Base-by-base conservation (phyloP, 1,140 invertebrate genomes). In the Caenorhabditis latens region DNA sequence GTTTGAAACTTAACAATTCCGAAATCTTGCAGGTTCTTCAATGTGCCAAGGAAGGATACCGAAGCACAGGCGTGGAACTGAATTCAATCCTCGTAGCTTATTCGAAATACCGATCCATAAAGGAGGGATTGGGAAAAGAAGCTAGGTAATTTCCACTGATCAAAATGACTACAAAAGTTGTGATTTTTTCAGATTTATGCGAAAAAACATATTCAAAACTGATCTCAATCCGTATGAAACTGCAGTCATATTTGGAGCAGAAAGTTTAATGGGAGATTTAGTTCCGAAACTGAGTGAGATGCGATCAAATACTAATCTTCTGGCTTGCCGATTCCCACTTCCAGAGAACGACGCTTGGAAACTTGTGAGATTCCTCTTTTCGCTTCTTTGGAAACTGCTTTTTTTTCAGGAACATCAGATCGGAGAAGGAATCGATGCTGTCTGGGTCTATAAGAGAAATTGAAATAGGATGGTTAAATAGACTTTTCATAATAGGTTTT, bases 201-300 rank as follows among this genome's bases (percentile, higher is more conserved):
- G 84, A 32, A 75, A 86, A 24, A 84, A 91, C 67, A 92, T 91
- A 46, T 92, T 91, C 67, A 91, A 91, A 83, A 88, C 86, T 24
- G 86, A 92, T 53, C 43, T 91, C 82, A 43, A 85, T 32, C 32
- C 57, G 8, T 91, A 91, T 63, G 83, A 91, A 53, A 86, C 89
- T n/a, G 90, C 89, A 8, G 85, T 92, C 19, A 79, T 92, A 16
- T 92, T 92, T 84, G 91, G 91, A 83, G 91, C 91, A 50, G 91
- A 91, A 61, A 85, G 87, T n/a, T 86, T 92, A 82, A 89, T 91
- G 71, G 89, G 89, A 14, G 84, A 90, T 32, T 63, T 91, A 19
- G 58, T 88, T 8, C 91, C 90, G 5, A 92, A 92, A 87, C 58
- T 92, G 50, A 57, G 83, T 42, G 91, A 92, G 84, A 90, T 92